phyloP scores from a whole-genome alignment of 2,888 invertebrate genomes.

The Andrena chrysosceles region DNA sequence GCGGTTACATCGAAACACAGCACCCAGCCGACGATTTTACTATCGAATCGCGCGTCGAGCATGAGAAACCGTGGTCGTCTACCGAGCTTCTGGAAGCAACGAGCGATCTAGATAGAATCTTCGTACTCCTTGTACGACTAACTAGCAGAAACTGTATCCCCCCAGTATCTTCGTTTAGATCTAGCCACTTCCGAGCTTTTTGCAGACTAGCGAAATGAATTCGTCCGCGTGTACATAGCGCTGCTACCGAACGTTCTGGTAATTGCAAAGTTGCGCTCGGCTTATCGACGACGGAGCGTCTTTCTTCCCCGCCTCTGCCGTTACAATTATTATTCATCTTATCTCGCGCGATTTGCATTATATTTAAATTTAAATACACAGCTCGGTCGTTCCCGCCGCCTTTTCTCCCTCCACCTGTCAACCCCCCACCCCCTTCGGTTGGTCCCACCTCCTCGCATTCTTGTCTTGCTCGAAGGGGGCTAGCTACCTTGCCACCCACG shows the following conservation, averaged over 20 bases:
- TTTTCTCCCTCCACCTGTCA: constrained; percentile 46
- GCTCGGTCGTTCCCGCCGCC: constrained; percentile 55
- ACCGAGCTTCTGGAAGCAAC: background rate
- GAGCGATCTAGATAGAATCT: constrained; percentile 27
- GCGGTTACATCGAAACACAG: background rate
- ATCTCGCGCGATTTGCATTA: constrained; percentile 82
- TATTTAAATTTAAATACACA: constrained; percentile 81
- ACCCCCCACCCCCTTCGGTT: background rate
- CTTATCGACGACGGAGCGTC: constrained; percentile 75
- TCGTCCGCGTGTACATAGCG: constrained; percentile 13
- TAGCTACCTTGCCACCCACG: constrained; percentile 55
- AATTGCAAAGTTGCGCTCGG: constrained; percentile 63
- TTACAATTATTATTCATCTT: constrained; percentile 82
- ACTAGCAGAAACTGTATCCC: background rate
- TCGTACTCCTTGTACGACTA: background rate
- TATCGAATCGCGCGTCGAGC: constrained; percentile 12
- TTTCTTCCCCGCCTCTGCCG: constrained; percentile 56
- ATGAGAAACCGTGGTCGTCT: constrained; percentile 17
- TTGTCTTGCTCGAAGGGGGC: constrained; percentile 40
- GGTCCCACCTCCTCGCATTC: constrained; percentile 56
- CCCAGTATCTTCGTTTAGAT: constrained; percentile 1
- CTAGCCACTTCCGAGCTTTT: background rate
- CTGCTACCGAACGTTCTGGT: constrained; percentile 12
- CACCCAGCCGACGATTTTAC: constrained; percentile 3
- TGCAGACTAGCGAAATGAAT: constrained; percentile 17